Evolutionary conservation across 53 echinoderm and acorn worm genomes (phyloP), one percentile per base, ranked within the genome.

Genomic region (Apostichopus leukothele): DNA sequence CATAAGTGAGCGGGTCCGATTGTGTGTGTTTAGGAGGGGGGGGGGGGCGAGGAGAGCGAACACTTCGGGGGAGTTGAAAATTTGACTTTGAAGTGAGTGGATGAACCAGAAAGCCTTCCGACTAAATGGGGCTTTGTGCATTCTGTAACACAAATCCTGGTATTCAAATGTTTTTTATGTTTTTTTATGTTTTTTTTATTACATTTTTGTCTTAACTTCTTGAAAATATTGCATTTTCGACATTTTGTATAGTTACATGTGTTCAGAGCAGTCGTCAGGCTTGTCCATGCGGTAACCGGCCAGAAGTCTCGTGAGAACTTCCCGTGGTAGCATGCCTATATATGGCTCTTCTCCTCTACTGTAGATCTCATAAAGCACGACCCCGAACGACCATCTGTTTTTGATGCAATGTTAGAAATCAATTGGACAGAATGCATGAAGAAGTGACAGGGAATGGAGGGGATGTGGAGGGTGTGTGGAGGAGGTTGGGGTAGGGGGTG

Each of bases 261-360:
- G 90, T 22, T 79, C 79, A 18, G 90, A 50, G 75, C 90, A 90
- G 13, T 92, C 73, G 22, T 51, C 60, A 3, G 92, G 92, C 76
- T 61, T 77, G 7, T 86, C 90, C 92, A 92, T 87, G 5, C 92
- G 85, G 61, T 90, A 90, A 66, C 92, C 92, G 52, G 79, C 78
- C 21, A 71, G 76, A 20, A 92, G n/a, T 52, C 86, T 78, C 10
- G 85, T 80, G 50, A 76, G 67, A 68, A 92, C 73, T 16, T 92
- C 92, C 21, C 83, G 83, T 13, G 79, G 85, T 23, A 87, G 88
- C 88, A 92, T 90, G 6, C 80, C 81, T 13, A 88, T 86, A 50
- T 92, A 92, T 14, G 71, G 71, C 68, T 71, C 71, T 16, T 76
- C 78, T 26, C 89, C 92, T 92, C 20, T 71, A 71, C 71, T 71